A percentile compares a stretch with the other conserved stretches of the same genome.
These are phyloP conservation scores for Globodera ellingtonae DNA, from an alignment of 1,140 invertebrate genomes.

Conservation along the genomic window DNA sequence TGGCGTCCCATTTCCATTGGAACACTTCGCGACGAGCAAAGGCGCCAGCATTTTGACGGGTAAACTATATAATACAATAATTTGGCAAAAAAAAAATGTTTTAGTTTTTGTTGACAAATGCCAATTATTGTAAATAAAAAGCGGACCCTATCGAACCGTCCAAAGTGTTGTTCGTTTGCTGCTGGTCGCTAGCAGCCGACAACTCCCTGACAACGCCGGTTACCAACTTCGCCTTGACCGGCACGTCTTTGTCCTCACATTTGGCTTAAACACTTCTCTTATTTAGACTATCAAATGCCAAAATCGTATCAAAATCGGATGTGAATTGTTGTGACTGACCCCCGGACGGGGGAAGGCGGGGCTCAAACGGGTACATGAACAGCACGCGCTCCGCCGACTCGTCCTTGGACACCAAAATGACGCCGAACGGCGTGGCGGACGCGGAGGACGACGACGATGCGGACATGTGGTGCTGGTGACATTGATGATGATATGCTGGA, in stretches of 20 bases:
- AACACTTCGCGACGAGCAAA: slow-evolving; percentile 31
- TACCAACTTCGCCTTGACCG: not conserved
- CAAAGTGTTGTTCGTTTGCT: not conserved
- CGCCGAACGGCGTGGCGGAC: slow-evolving; percentile 53
- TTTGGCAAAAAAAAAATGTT: no score
- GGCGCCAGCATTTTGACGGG: slow-evolving; percentile 53
- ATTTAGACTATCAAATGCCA: not conserved
- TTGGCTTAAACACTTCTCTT: not conserved
- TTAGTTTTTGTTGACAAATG: no score
- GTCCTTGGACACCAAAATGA: slow-evolving; percentile 66
- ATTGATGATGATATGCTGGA: no score
- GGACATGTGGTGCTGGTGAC: no score
- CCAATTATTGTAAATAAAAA: not conserved
- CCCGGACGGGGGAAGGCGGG: not conserved
- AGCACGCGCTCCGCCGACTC: slow-evolving; percentile 65
- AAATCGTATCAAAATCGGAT: no score
- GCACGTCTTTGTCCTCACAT: slow-evolving; percentile 12
- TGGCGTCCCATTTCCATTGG: slow-evolving; percentile 34
- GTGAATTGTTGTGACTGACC: not conserved
- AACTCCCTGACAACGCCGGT: not conserved
- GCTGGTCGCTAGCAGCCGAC: not conserved
- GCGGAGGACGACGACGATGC: slow-evolving; percentile 6
- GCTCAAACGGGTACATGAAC: slow-evolving; percentile 65
- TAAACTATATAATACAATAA: slow-evolving; percentile 37
- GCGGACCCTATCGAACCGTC: not conserved